Evolutionary conservation across 2,797 vertebrate genomes (phyloP), one percentile per base, ranked within the genome.

Genomic region (Sebastes goodei): DNA sequence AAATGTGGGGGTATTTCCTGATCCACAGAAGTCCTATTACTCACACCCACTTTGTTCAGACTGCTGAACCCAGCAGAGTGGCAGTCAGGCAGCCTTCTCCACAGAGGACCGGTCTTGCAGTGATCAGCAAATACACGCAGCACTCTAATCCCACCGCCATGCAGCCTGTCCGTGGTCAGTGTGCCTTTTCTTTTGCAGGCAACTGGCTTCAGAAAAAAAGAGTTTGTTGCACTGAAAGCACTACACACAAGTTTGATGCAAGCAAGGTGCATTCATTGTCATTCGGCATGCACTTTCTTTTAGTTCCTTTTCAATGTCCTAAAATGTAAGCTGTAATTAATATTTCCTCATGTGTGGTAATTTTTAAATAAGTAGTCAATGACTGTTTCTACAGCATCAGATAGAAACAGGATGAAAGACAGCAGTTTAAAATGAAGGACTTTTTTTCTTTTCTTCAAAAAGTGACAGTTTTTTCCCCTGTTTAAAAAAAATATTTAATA

Each of bases 31-130:
- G 80, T 91, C 75, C 88, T 71, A 84, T 91, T 89, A 90, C 87
- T 87, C 90, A 88, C 86, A 85, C 81, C 68, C 89, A 93, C 85
- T 93, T 85, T 91, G 91, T 91, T 85, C 93, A 95, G 89, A 95
- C 82, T 95, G 95, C 95, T 96, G 95, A 95, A 95, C 87, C 92
- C 94, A 96, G 93, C 94, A 95, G 92, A 93, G 93, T 85, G 80
- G 76, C 81, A 81, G 88, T 88, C 92, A 92, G 89, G 71, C 81
- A 76, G 84, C 88, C 87, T 91, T 93, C 83, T 92, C 83, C 85
- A 86, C 88, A 87, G 87, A 90, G 88, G 53, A 79, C 82, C 88
- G 76, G 80, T 92, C 88, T 89, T 93, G 93, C 95, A 93, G 86
- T 81, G 82, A 93, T 96, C 95, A 96, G 95, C 96, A 96, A 93